These are phyloP conservation scores for Eidolon helvum DNA, from an alignment of 2,113 vertebrate genomes.

Conservation along the genomic window DNA sequence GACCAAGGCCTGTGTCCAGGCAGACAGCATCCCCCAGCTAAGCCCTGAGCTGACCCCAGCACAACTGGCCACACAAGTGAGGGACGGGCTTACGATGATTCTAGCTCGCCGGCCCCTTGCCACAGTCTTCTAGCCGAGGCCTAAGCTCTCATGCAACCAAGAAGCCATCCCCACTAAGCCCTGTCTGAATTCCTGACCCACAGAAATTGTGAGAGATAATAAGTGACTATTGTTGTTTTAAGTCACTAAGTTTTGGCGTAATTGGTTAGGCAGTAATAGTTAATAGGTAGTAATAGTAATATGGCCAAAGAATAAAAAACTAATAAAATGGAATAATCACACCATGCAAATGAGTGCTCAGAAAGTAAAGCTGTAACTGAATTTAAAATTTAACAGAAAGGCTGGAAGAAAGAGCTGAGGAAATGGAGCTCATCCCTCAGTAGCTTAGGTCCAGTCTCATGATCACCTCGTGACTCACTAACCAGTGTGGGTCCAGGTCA, in stretches of 20 bases:
- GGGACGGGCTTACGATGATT: neutral
- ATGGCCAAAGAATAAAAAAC: neutral
- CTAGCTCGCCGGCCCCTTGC: neutral
- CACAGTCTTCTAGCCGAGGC: neutral
- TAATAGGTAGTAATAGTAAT: neutral
- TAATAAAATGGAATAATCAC: neutral
- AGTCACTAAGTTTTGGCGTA: neutral
- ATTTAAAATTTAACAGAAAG: neutral
- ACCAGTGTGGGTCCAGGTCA: neutral
- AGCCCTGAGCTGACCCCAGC: neutral
- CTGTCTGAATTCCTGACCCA: neutral
- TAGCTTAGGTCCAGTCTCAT: rapidly evolving
- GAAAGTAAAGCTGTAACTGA: neutral
- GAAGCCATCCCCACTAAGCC: neutral
- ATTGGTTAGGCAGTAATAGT: neutral
- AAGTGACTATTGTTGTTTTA: neutral
- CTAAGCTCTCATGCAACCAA: neutral
- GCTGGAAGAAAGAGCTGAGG: neutral
- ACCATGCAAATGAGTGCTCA: neutral
- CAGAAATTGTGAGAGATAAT: neutral
- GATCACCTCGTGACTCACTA: neutral
- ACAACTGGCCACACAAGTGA: neutral
- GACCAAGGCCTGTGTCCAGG: neutral
- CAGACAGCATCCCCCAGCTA: neutral
- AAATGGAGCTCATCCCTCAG: neutral